Conservation (phyloP, 2,888 invertebrate genomes). For the Artemia sinica region DNA sequence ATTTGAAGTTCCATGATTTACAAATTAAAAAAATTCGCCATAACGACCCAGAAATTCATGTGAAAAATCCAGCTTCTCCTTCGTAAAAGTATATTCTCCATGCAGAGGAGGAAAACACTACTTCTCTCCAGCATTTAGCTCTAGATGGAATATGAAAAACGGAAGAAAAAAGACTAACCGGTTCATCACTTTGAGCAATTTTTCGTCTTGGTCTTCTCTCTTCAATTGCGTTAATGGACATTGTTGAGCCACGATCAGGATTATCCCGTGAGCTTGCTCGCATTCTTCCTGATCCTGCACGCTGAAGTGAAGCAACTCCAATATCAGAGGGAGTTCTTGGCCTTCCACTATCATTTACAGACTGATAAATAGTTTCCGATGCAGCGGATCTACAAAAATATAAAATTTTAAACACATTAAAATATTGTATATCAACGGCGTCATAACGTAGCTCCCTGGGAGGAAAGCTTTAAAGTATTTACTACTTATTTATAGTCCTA, state of each 20-base stretch:
- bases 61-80: no score
- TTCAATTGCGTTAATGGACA: constrained; percentile 1
- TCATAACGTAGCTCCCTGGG: no score
- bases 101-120: no score
- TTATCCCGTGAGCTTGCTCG: constrained; percentile 8
- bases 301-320: neutral
- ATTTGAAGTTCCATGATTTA: no score
- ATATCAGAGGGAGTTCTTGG: neutral
- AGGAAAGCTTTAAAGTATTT: no score
- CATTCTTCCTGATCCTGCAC: neutral
- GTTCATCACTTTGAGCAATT: constrained; percentile 9
- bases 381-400: neutral
- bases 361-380: neutral
- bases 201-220: neutral
- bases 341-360: neutral
- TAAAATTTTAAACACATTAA: no score
- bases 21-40: no score
- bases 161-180: neutral
- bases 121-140: no score
- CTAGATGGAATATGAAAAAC: neutral
- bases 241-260: neutral
- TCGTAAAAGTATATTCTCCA: no score
- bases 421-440: no score
- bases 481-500: no score
- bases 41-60: no score